These are phyloP conservation scores for Macropodus opercularis DNA, from an alignment of 2,797 vertebrate genomes.

Conservation along the genomic window DNA sequence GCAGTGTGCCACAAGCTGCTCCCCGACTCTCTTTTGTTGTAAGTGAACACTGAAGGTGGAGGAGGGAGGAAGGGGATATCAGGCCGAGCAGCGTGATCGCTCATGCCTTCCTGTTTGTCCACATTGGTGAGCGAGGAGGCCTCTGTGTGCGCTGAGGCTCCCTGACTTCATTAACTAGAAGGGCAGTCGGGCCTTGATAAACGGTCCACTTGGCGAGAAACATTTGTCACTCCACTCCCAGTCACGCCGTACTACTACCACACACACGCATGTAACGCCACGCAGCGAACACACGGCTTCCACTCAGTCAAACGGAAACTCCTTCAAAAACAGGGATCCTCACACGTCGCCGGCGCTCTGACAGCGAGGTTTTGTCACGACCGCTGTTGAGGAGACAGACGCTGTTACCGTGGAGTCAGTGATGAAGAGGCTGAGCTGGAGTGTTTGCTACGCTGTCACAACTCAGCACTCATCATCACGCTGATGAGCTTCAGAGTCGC, in stretches of 20 bases:
- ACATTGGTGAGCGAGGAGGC: conserved; percentile 30
- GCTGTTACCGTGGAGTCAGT: conserved; percentile 48
- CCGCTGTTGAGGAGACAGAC: conserved; percentile 31
- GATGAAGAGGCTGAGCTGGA: conserved; percentile 48
- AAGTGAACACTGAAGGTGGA: neutral
- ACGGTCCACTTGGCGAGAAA: conserved; percentile 44
- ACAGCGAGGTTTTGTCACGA: conserved; percentile 30
- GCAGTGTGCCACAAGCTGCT: conserved; percentile 26
- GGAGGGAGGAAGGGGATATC: too few species aligned
- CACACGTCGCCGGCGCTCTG: conserved; percentile 1
- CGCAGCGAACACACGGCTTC: neutral
- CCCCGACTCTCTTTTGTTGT: conserved; percentile 29
- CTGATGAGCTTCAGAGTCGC: conserved; percentile 46
- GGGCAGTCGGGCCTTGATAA: conserved; percentile 45
- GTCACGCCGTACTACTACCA: too few species aligned
- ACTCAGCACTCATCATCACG: conserved; percentile 51
- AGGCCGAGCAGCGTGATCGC: conserved; percentile 8
- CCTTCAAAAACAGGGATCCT: neutral
- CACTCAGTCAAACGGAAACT: neutral
- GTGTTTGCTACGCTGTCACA: conserved; percentile 55
- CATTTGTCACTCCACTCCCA: conserved; percentile 45
- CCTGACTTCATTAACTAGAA: conserved; percentile 63
- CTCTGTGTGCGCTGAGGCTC: conserved; percentile 46
- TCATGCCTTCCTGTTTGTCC: conserved; percentile 46
- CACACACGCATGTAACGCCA: neutral